Conservation (phyloP, 2,113 vertebrate species). For the Fulmarus glacialis region DNA sequence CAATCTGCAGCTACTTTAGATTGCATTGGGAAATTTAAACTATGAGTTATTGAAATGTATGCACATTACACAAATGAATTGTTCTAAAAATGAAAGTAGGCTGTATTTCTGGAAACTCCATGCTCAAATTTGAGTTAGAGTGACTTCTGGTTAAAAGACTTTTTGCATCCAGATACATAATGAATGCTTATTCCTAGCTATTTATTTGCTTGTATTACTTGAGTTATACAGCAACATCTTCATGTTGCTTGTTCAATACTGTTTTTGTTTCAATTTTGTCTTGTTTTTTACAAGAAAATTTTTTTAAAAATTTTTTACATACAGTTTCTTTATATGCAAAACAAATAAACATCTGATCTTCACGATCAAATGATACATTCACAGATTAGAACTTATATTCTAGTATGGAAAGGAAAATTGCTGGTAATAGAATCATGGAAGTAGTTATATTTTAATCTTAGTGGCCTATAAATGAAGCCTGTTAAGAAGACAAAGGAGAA, state of each 20-base stretch:
- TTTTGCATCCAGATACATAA: neutral
- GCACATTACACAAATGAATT: neutral
- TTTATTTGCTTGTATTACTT: neutral
- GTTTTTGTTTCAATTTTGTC: neutral
- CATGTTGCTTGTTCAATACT: neutral
- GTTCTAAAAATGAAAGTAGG: neutral
- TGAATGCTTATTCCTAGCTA: neutral
- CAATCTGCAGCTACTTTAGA: neutral
- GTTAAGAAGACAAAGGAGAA: neutral
- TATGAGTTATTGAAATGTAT: neutral
- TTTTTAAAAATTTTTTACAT: neutral
- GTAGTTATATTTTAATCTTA: neutral
- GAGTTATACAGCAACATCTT: neutral
- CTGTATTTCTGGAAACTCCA: neutral
- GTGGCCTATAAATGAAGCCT: neutral
- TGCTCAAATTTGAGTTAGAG: neutral
- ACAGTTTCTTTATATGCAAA: neutral
- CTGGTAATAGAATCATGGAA: neutral
- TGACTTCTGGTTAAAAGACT: neutral
- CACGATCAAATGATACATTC: neutral
- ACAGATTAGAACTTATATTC: neutral
- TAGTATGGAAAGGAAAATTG: neutral
- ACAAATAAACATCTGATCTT: neutral
- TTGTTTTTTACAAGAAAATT: neutral
- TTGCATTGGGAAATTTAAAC: neutral